Base-by-base conservation (phyloP, 2,113 vertebrate species). In the Apistogramma diplotaenia region DNA sequence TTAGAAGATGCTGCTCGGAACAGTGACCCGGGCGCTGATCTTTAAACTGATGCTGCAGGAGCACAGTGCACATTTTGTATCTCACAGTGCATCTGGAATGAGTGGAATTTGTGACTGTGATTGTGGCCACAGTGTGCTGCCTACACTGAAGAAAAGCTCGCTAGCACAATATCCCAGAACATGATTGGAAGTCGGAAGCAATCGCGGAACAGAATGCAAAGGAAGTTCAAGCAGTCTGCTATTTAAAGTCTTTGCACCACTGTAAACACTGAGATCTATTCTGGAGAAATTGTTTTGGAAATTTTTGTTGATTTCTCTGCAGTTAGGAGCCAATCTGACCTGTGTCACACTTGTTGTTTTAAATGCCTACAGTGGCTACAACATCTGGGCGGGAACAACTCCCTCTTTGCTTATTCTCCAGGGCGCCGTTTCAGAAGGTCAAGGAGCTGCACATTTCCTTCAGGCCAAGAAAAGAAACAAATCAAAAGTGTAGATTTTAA, bases 251-350 rank as follows among this genome's bases (percentile, higher is more conserved):
- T 70, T 67, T 79, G 75, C 53, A 71, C 16, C 33, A 16, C 29
- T 43, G 76, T 75, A 81, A 90, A 92, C 93, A 93, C 93, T 92
- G 74, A 76, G 53, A 84, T 87, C 79, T 83, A 60, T 81, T 87
- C 75, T 53, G 75, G 8, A 81, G 49, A 89, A 83, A 53, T 33
- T 78, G 83, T 90, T 85, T 82, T 4, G 85, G 13, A 43, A 43
- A 57, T 33, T 78, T 55, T 73, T 86, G 87, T 89, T 87, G 85
- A 92, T 90, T 85, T 83, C 37, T 75, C 58, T 40, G n/a, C 53
- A 60, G 81, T 89, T 61, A 59, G 74, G 59, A 81, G 89, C 87
- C 85, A 87, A 72, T 83, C 49, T 85, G 86, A 87, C 76, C 83
- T 8, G 46, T 79, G 67, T 89, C 79, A 75, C 55, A 46, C 89